Evolutionary conservation across 2,888 invertebrate species (phyloP), one percentile per base, ranked within the genome.

Genomic region (Mechanitis mazaeus): DNA sequence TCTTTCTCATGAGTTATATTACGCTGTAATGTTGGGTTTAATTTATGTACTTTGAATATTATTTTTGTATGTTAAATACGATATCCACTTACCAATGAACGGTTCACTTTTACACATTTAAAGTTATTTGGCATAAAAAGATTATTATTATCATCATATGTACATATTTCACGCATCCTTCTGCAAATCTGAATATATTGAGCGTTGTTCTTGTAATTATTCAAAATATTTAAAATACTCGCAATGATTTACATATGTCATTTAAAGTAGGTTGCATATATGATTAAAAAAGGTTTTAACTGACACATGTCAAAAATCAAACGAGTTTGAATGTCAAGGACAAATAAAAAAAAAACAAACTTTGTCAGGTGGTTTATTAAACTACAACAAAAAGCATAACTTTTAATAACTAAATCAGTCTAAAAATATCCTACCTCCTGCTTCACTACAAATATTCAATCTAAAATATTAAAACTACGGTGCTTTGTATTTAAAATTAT

Each of bases 341-440:
- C 2, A 20, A 55, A 62, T 58, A 77, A 59, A 55, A 59, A 70
- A 42, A 65, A 28, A 38, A 54, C 55, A 64, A 68, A 72, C 72
- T 77, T 78, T 79, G 77, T 86, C 81, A 84, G 83, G 84, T 80
- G 81, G 79, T 90, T 88, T 88, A 88, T 83, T 90, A 77, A 88
- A 88, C 88, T 89, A 88, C 89, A 89, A 88, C 87, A 87, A 89
- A 89, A 90, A 88, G 84, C 88, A 85, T 87, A 87, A 88, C 84
- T 83, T 87, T 85, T 86, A 82, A 83, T 72, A 90, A 89, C 89
- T 89, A 90, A 90, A 88, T 90, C 90, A 90, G 90, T 90, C 90
- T 90, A 90, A 89, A 88, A 87, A 87, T 89, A 87, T 85, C 84
- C 77, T 78, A 77, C 73, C 83, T 84, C 85, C 84, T 82, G 85